A percentile compares a stretch with the other conserved stretches of the same genome.
phyloP scores from a whole-genome alignment of 2,797 vertebrate species.

The Catamblyrhynchus diadema region DNA sequence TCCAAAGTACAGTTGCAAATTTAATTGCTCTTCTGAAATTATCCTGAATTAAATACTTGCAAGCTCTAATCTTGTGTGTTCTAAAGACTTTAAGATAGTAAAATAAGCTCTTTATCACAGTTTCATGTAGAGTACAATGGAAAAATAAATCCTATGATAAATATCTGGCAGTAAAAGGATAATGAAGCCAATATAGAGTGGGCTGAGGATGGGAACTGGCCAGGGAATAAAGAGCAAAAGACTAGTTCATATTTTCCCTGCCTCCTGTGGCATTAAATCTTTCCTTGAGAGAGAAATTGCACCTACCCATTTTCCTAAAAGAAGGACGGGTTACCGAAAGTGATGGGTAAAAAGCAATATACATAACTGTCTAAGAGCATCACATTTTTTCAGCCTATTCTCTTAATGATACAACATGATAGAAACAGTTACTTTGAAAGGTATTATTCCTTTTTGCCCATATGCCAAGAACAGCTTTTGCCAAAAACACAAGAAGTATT shows the following conservation, averaged over 20 bases:
- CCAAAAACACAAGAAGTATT: neutral
- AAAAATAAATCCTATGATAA: conserved; percentile 6
- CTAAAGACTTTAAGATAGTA: neutral
- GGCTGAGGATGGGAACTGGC: conserved; percentile 19
- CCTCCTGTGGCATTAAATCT: neutral
- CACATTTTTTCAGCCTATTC: conserved; percentile 16
- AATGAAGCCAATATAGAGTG: neutral
- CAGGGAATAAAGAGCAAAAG: conserved; percentile 33
- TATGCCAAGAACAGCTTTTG: neutral
- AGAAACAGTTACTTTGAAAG: conserved; percentile 20
- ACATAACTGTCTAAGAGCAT: neutral
- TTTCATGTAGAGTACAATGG: neutral
- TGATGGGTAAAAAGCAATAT: conserved; percentile 25
- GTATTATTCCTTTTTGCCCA: neutral
- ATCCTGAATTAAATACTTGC: neutral
- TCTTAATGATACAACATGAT: neutral
- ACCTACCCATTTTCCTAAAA: neutral
- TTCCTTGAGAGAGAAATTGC: conserved; percentile 37
- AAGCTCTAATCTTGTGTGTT: neutral
- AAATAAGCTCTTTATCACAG: conserved; percentile 1
- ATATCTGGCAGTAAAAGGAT: neutral
- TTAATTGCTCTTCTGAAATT: neutral
- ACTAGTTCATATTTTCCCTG: conserved; percentile 7
- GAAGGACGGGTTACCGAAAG: neutral
- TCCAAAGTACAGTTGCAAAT: neutral